phyloP scores from a whole-genome alignment of 2,888 invertebrate genomes.

The Anthophora plumipes region DNA sequence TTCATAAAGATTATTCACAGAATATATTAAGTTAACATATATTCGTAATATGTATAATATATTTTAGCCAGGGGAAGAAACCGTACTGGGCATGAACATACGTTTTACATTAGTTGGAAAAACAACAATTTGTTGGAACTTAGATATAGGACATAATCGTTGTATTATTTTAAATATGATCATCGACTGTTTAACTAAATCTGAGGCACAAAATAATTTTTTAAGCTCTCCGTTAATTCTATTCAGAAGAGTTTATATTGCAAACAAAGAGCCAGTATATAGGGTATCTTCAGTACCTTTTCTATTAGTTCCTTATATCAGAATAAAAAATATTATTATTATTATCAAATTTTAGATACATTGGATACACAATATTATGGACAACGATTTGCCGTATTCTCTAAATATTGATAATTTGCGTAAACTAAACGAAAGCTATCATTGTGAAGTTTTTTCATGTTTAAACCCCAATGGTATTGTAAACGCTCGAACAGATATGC shows the following conservation, averaged over 20 bases:
- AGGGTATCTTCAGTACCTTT: conserved; percentile 37
- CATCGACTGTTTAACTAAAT: conserved; percentile 72
- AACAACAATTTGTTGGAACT: conserved; percentile 79
- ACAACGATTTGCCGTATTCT: conserved; percentile 72
- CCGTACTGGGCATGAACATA: conserved; percentile 77
- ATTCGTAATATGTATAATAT: background rate
- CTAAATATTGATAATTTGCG: conserved; percentile 74
- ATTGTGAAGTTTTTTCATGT: conserved; percentile 80
- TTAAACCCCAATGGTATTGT: conserved; percentile 79
- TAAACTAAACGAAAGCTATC: conserved; percentile 75
- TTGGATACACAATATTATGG: conserved; percentile 84
- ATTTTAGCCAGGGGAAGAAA: conserved; percentile 34
- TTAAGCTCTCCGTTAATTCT: conserved; percentile 9
- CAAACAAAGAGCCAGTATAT: conserved; percentile 38
- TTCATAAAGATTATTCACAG: background rate
- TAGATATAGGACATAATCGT: conserved; percentile 81
- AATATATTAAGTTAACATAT: background rate
- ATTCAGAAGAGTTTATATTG: conserved; percentile 55
- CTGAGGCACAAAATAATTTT: conserved; percentile 33
- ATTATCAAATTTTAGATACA: conserved; percentile 74
- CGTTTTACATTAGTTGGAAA: conserved; percentile 77
- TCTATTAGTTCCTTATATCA: conserved; percentile 1
- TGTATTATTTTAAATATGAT: conserved; percentile 77
- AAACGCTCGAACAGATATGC: conserved; percentile 69
- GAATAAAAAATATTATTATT: background rate